Conservation (phyloP, 2,888 invertebrate species). For the Xestobium rufovillosum region DNA sequence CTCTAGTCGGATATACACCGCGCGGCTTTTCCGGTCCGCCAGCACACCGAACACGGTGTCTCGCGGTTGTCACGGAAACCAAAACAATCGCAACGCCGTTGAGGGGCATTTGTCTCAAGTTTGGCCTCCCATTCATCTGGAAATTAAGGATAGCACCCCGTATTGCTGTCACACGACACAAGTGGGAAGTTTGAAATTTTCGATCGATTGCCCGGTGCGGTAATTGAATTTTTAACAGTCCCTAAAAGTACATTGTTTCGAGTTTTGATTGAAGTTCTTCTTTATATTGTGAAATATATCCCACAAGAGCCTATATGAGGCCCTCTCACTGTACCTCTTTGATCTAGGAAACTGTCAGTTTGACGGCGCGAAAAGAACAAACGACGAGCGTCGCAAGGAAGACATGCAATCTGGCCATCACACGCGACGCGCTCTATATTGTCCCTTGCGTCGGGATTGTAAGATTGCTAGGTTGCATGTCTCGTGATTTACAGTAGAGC, state of each 20-base stretch:
- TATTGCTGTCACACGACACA: constrained; percentile 2
- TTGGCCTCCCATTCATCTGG: constrained; percentile 23
- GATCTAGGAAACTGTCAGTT: too few species aligned
- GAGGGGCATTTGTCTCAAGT: constrained; percentile 24
- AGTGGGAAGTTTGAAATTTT: constrained; percentile 3
- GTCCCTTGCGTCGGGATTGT: constrained; percentile 43
- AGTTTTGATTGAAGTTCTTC: too few species aligned
- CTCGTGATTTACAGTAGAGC: constrained; percentile 35
- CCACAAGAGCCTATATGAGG: too few species aligned
- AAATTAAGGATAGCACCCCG: constrained; percentile 17
- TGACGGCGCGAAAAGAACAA: too few species aligned
- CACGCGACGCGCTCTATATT: constrained; percentile 44
- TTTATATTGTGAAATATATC: too few species aligned
- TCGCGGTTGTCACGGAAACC: constrained; percentile 19
- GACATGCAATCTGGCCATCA: constrained; percentile 45
- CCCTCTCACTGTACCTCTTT: too few species aligned
- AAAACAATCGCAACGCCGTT: constrained; percentile 19
- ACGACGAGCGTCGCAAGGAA: too few species aligned
- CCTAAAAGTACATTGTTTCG: too few species aligned
- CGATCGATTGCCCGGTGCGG: background rate
- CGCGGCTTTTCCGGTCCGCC: too few species aligned
- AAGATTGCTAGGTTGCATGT: constrained; percentile 43
- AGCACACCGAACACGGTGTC: background rate
- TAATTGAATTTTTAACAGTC: too few species aligned
- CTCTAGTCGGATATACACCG: too few species aligned